Conservation (phyloP, 2,113 vertebrate genomes). For the Lichenostomus cassidix region DNA sequence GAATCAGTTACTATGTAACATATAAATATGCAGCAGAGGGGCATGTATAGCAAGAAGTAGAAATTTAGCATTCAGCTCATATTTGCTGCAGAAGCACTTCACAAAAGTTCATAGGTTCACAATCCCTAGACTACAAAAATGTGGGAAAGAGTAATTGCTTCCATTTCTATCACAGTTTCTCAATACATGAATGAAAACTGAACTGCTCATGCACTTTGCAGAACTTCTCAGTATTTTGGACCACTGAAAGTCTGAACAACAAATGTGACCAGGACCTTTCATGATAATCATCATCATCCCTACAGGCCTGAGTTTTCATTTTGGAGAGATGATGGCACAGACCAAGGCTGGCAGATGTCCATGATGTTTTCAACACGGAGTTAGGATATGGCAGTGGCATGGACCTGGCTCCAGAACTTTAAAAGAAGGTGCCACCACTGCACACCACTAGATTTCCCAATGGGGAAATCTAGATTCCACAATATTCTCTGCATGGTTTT, state of each 20-base stretch:
- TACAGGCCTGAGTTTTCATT: not conserved
- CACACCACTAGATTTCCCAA: not conserved
- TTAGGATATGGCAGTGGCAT: not conserved
- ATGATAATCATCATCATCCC: not conserved
- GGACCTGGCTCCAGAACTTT: not conserved
- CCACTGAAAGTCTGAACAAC: not conserved
- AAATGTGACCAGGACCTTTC: not conserved
- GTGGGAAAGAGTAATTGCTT: not conserved
- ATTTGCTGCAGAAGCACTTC: not conserved
- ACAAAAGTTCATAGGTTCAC: not conserved
- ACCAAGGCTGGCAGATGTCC: not conserved
- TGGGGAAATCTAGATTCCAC: not conserved
- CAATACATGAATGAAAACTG: not conserved
- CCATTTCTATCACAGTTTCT: not conserved
- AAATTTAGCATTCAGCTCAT: not conserved
- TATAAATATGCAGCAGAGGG: not conserved
- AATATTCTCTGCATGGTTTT: not conserved
- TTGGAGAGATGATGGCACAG: not conserved
- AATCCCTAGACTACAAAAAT: not conserved
- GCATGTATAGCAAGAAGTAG: not conserved
- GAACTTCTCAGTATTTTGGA: not conserved
- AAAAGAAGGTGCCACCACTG: not conserved
- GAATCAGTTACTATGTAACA: not conserved
- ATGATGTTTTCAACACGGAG: fast-evolving
- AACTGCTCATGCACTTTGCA: not conserved